Percentiles rank a stretch among this genome's conserved stretches.
These are phyloP conservation scores for Drosophila auraria DNA, from an alignment of 1,140 invertebrate genomes.

Conservation along the genomic window DNA sequence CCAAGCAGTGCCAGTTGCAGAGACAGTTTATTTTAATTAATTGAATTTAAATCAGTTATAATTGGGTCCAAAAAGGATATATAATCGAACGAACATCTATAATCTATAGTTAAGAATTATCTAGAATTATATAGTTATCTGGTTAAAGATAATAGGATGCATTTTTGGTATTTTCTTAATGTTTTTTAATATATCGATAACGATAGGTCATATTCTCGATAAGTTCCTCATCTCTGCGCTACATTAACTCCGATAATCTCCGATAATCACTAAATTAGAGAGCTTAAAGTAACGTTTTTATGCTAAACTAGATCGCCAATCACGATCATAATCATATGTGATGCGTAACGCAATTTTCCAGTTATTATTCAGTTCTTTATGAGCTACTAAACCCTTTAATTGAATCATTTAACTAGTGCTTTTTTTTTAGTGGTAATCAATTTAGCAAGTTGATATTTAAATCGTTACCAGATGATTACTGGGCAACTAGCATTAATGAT, in stretches of 20 bases:
- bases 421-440: background rate
- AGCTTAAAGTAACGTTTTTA: no score
- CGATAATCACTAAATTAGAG: background rate
- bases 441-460: background rate
- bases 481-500: constrained; percentile 10
- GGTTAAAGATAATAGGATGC: no score
- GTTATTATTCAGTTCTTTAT: no score
- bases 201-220: no score
- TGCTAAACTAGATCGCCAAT: no score
- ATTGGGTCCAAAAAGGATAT: background rate
- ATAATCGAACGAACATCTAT: no score
- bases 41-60: background rate
- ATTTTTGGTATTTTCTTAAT: no score
- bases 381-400: background rate
- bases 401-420: constrained; percentile 8
- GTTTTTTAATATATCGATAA: no score
- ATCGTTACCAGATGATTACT: constrained; percentile 7
- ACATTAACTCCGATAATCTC: background rate
- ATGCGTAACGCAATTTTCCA: constrained; percentile 10
- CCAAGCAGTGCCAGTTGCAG: background rate
- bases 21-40: constrained; percentile 4
- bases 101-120: no score
- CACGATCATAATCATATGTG: background rate
- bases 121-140: no score
- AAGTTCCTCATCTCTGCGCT: no score